phyloP scores from a whole-genome alignment of 2,888 invertebrate genomes.

The Plagodis pulveraria region DNA sequence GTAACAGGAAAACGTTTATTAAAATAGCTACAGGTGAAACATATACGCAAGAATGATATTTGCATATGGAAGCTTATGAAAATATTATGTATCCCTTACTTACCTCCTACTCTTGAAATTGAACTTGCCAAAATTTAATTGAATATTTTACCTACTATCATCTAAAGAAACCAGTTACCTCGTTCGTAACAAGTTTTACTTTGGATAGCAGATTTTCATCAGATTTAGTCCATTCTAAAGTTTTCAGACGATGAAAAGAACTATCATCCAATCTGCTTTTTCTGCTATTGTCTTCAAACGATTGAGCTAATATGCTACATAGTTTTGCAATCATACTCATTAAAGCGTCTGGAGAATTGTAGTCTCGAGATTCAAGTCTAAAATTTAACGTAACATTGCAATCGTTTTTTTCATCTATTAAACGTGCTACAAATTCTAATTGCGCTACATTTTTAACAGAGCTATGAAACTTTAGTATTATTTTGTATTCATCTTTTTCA shows the following conservation, averaged over 20 bases:
- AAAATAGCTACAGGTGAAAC: no score
- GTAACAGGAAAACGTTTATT: no score
- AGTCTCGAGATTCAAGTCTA: slow-evolving; percentile 16
- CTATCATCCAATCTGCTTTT: not conserved
- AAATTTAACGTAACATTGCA: slow-evolving; percentile 14
- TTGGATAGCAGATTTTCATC: slow-evolving; percentile 61
- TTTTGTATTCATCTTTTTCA: slow-evolving; percentile 54
- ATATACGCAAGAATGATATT: no score
- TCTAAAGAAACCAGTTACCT: slow-evolving; percentile 8
- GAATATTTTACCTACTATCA: not conserved
- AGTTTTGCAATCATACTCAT: slow-evolving; percentile 51
- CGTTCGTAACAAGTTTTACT: slow-evolving; percentile 58
- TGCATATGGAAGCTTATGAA: no score
- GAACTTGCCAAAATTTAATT: no score
- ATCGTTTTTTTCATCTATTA: slow-evolving; percentile 64
- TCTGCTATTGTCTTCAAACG: slow-evolving; percentile 3
- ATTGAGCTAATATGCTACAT: slow-evolving; percentile 19
- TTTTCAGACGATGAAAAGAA: slow-evolving; percentile 55
- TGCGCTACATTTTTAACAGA: slow-evolving; percentile 82
- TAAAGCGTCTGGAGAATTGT: slow-evolving; percentile 40
- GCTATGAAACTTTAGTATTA: slow-evolving; percentile 83
- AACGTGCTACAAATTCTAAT: slow-evolving; percentile 72
- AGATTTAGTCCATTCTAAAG: slow-evolving; percentile 65
- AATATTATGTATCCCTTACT: no score
- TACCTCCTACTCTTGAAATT: no score